Percentiles rank a stretch among this genome's conserved stretches.
phyloP scores from a whole-genome alignment of 2,888 invertebrate genomes.

The Onchidella celtica region DNA sequence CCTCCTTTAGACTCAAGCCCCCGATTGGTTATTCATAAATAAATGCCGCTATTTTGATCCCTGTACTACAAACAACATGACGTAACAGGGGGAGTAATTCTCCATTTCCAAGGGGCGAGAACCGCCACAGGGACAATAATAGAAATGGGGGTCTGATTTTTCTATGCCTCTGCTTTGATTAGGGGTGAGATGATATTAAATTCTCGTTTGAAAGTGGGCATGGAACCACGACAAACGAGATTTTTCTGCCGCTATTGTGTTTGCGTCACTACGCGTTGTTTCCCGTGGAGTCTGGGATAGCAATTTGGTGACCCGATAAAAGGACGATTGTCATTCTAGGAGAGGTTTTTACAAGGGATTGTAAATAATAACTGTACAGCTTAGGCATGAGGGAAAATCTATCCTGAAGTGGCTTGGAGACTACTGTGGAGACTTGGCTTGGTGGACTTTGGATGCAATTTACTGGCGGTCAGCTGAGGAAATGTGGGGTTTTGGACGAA shows the following conservation, averaged over 20 bases:
- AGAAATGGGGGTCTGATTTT: constrained; percentile 6
- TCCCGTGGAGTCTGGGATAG: not conserved
- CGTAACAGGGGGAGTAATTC: constrained; percentile 13
- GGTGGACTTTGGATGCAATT: constrained; percentile 21
- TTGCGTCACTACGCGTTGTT: constrained; percentile 15
- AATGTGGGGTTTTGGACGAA: not conserved
- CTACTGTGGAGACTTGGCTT: not conserved
- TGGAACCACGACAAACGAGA: constrained; percentile 44
- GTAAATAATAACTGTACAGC: constrained; percentile 35
- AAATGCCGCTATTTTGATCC: not conserved
- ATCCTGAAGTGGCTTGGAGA: not conserved
- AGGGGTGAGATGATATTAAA: constrained; percentile 26
- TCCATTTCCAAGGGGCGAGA: not conserved
- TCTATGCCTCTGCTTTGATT: constrained; percentile 7
- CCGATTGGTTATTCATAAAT: not conserved
- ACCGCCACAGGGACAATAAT: not conserved
- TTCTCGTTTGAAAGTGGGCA: constrained; percentile 37
- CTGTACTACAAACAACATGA: not conserved
- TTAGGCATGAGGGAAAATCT: constrained; percentile 20
- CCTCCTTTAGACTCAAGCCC: not conserved
- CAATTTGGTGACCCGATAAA: constrained; percentile 8
- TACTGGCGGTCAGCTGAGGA: constrained; percentile 6
- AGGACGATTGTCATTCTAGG: not conserved
- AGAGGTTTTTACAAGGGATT: constrained; percentile 27
- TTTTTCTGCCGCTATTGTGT: constrained; percentile 12